Evolutionary conservation across 2,888 invertebrate genomes (phyloP).

Genomic region (Clusia tigrina): DNA sequence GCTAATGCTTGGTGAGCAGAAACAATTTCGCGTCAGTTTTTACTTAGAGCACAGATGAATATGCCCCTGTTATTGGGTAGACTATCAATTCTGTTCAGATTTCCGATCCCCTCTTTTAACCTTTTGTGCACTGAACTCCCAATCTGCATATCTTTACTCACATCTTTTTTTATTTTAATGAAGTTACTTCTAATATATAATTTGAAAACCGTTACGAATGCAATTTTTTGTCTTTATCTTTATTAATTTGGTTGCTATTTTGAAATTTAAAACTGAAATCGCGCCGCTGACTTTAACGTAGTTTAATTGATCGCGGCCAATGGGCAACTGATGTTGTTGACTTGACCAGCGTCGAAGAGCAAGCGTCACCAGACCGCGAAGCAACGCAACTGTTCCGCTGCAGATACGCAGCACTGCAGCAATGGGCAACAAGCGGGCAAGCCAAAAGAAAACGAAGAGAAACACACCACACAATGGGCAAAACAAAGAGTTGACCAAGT

Average conservation of each 20-base stretch:
- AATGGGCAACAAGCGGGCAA: neutral
- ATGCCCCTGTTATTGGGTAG: too few species aligned
- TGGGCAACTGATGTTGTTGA: constrained; percentile 46
- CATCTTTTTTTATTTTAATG: too few species aligned
- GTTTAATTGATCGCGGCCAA: constrained; percentile 50
- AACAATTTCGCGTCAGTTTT: too few species aligned
- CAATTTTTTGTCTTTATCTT: constrained; percentile 19
- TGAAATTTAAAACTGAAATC: neutral
- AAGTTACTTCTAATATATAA: too few species aligned
- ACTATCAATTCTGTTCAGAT: too few species aligned
- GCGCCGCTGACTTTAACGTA: constrained; percentile 30
- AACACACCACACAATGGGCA: constrained; percentile 11
- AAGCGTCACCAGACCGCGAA: constrained; percentile 20
- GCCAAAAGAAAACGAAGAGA: neutral
- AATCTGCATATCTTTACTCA: too few species aligned
- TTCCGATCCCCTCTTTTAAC: too few species aligned
- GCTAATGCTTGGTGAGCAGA: too few species aligned
- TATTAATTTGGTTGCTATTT: constrained; percentile 27
- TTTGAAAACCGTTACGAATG: neutral
- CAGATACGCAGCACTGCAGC: neutral
- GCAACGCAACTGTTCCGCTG: neutral
- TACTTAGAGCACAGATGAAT: too few species aligned
- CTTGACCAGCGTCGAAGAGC: constrained; percentile 21
- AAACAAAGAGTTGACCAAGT: constrained; percentile 41
- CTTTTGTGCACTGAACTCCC: too few species aligned